A percentile compares a stretch with the other conserved stretches of the same genome.
Conservation (phyloP, 2,113 vertebrate species). For the Chiloscyllium plagiosum region DNA sequence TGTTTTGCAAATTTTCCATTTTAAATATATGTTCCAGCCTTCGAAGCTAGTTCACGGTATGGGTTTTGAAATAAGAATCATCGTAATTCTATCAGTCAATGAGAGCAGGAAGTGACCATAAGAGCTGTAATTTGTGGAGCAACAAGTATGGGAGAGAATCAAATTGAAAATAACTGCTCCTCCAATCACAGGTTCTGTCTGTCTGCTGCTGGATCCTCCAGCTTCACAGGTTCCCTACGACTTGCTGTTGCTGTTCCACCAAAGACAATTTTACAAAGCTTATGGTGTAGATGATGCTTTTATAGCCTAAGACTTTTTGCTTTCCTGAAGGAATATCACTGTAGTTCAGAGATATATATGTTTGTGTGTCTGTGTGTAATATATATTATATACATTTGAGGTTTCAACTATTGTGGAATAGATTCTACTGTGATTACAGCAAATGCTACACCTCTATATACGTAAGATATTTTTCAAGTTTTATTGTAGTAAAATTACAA, state of each 20-base stretch:
- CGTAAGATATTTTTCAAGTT: neutral
- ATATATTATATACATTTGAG: neutral
- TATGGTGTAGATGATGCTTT: neutral
- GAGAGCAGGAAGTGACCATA: neutral
- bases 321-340: neutral
- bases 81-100: neutral
- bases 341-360: neutral
- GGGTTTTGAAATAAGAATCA: neutral
- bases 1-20: neutral
- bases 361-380: neutral
- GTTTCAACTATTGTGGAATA: neutral
- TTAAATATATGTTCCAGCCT: neutral
- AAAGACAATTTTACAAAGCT: neutral
- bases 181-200: too few relatives aligned
- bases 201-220: too few relatives aligned
- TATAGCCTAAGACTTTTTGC: neutral
- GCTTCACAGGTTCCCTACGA: too few relatives aligned
- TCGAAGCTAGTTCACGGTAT: neutral
- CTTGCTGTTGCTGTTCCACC: too few relatives aligned
- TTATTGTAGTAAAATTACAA: neutral
- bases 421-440: neutral
- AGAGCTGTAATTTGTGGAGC: neutral
- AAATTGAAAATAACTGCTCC: neutral
- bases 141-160: neutral
- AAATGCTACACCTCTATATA: neutral